Conservation (phyloP, 2,888 invertebrate genomes). For the Bursaphelenchus okinawaensis region DNA sequence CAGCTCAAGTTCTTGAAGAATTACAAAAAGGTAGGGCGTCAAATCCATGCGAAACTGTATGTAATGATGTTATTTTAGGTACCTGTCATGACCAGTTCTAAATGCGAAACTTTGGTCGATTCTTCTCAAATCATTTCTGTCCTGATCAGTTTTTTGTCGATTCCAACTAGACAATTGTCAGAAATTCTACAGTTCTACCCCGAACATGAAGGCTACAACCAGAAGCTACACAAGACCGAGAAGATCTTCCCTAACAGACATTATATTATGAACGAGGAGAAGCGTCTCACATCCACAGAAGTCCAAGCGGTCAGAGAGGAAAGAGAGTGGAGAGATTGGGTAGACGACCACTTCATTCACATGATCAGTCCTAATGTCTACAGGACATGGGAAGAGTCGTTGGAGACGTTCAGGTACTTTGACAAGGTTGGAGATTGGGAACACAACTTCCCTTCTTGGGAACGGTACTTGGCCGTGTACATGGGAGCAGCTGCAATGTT, state of each 20-base stretch:
- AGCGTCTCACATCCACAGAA: constrained; percentile 22
- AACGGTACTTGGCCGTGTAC: constrained; percentile 79
- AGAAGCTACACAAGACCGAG: constrained; percentile 38
- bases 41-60: background rate
- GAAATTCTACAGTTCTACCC: constrained; percentile 73
- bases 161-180: constrained; percentile 62
- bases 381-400: constrained; percentile 74
- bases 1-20: constrained; percentile 79
- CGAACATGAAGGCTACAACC: constrained; percentile 61
- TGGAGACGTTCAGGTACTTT: constrained; percentile 89
- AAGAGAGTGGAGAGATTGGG: constrained; percentile 91
- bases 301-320: constrained; percentile 69
- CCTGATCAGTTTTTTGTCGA: constrained; percentile 70
- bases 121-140: constrained; percentile 88
- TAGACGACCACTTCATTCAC: constrained; percentile 81
- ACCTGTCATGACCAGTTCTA: constrained; percentile 39
- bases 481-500: constrained; percentile 90
- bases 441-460: constrained; percentile 77
- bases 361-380: constrained; percentile 93
- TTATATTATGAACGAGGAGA: constrained; percentile 49
- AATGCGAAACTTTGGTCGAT: constrained; percentile 73
- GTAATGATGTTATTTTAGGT: constrained; percentile 32
- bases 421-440: constrained; percentile 86
- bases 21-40: constrained; percentile 82
- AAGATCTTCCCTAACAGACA: constrained; percentile 46